phyloP scores from a whole-genome alignment of 2,113 vertebrate species.

The Varanus salvator region DNA sequence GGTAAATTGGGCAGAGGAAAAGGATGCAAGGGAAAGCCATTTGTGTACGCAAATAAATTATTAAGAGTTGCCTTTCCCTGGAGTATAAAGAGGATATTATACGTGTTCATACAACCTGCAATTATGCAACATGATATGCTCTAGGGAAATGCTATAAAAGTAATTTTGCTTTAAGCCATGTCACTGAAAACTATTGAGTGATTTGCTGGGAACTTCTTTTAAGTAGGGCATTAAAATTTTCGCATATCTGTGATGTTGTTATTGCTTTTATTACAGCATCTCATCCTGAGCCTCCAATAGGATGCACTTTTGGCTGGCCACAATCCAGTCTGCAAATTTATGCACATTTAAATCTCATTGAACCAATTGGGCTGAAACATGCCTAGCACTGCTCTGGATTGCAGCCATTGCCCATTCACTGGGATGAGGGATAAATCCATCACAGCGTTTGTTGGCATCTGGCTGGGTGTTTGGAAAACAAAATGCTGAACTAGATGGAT shows the following conservation, averaged over 20 bases:
- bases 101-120: neutral
- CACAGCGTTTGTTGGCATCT: neutral
- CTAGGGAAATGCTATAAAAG: neutral
- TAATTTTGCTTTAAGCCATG: neutral
- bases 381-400: neutral
- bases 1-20: neutral
- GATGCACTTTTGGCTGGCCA: neutral
- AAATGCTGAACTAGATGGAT: neutral
- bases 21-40: neutral
- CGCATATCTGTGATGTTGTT: constrained; percentile 1
- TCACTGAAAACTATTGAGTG: neutral
- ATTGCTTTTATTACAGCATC: constrained; percentile 15
- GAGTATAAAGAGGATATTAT: neutral
- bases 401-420: neutral
- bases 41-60: neutral
- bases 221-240: neutral
- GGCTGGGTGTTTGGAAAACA: neutral
- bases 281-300: neutral
- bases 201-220: neutral
- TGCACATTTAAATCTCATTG: neutral
- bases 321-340: neutral
- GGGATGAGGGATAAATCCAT: neutral
- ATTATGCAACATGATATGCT: neutral
- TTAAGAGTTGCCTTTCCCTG: neutral
- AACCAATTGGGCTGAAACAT: neutral